Evolutionary conservation across 2,888 invertebrate species (phyloP), one percentile per base, ranked within the genome.

Genomic region (Dynastes hyllus): DNA sequence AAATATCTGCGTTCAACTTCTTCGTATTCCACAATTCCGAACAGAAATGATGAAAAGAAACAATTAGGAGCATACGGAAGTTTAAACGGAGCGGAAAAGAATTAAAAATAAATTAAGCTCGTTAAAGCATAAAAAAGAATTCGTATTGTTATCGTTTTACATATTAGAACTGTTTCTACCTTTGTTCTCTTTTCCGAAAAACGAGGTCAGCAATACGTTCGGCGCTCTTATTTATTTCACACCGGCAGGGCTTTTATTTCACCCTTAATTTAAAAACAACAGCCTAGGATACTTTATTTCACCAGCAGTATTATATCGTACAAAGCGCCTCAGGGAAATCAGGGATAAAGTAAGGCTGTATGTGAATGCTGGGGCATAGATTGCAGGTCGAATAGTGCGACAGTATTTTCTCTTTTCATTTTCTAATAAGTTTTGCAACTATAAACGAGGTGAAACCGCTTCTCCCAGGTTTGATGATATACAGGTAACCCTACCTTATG

Each of bases 261-360:
- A 50, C 13, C 27, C 27, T 71, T 40, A 73, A 73, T 73, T 73
- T 73, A 58, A 61, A 73, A 73, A 73, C 58, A 73, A 45, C 73
- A 22, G 22, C 37, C 11, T 37, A 2, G 22, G 6, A 73, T 61
- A 58, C 32, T 40, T 73, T 73, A 40, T 40, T 58, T 9, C 50
- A 51, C 11, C 27, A 50, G 70, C 37, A 16, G 40, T 73, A 73
- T 55, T 73, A 58, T 73, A 73, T 58, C 16, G 45, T 67, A 40
- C 40, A 16, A 22, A 58, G 55, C 22, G 71, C 71, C 58, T n/a
- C 4, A 11, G 71, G 71, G 71, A 73, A 73, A 73, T 73, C 71
- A 73, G 29, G 58, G 11, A 37, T 58, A 58, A 16, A 58, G 53
- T 32, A 58, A 22, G 16, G 37, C 58, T 27, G 16, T 69, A 27